Evolutionary conservation across 2,888 invertebrate species (phyloP), one percentile per base, ranked within the genome.

Genomic region (Melieria crassipennis): DNA sequence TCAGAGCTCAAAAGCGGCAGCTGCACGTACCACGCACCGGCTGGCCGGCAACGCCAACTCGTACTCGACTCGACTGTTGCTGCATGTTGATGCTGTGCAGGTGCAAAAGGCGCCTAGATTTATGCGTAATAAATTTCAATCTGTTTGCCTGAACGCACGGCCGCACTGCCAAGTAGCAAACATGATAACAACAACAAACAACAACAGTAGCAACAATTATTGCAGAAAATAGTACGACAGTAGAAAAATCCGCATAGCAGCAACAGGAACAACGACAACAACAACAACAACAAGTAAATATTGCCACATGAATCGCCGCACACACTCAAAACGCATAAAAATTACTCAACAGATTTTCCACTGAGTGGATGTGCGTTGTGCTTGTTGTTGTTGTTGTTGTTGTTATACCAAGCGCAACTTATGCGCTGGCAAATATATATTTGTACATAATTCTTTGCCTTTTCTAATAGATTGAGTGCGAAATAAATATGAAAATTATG

Each of bases 51-150:
- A 70, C 13, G 56, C 50, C 7, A 13, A 52, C 47, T 13, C 61
- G 55, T 13, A 62, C 57, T 45, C 13, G 10, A 13, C 60, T 52
- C 4, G 16, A 1, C n/a, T 42, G 64, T 52, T 30, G n/a, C 52
- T 16, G 16, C 16, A 16, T 16, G 16, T 16, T 30, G 30, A 30
- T 30, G 30, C 30, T 56, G 56, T 69, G 69, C 81, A 82, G 84
- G 81, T 84, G 82, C 79, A 74, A 82, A 78, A 81, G 30, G 30
- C 79, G 82, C 79, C 80, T 79, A 80, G 83, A 84, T 84, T 85
- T 84, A 85, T 84, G 83, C 80, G 79, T 82, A 84, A 84, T 84
- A 83, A 84, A 84, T 85, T 84, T 81, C 81, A 84, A 85, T 84
- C 80, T 83, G 78, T 82, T 83, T 75, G 43, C 66, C 45, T 50